phyloP scores from a whole-genome alignment of 2,113 vertebrate species.

The Ursus arctos region DNA sequence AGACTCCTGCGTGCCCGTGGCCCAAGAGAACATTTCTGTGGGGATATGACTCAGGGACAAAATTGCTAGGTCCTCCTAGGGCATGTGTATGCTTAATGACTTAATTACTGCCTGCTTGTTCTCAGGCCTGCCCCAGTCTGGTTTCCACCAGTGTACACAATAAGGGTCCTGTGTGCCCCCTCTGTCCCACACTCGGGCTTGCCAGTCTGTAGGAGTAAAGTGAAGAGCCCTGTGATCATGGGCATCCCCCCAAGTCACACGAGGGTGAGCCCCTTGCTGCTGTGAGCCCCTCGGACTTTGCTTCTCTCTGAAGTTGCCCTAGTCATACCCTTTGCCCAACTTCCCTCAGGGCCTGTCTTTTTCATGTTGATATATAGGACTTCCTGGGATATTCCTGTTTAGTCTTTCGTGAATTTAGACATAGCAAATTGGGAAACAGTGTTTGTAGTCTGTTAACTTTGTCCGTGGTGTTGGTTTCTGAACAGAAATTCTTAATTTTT shows the following conservation, averaged over 20 bases:
- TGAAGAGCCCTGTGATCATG: background rate
- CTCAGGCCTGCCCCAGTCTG: background rate
- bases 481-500: background rate
- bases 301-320: background rate
- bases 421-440: background rate
- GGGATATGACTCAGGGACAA: background rate
- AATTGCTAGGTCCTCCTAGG: background rate
- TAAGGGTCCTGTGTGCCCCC: background rate
- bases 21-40: background rate
- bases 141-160: background rate
- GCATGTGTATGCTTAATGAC: too few relatives aligned
- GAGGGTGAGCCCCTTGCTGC: background rate
- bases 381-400: background rate
- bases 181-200: rapidly evolving
- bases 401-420: background rate
- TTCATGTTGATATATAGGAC: background rate
- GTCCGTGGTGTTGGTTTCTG: background rate
- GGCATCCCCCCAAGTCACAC: background rate
- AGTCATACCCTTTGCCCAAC: too few relatives aligned
- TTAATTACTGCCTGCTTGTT: background rate
- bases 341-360: background rate
- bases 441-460: background rate
- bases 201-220: background rate
- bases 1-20: background rate
- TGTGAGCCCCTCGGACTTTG: background rate